Percentiles rank a stretch among this genome's conserved stretches.
Conservation (phyloP, 2,113 vertebrate species). For the Ctenomys sociabilis region DNA sequence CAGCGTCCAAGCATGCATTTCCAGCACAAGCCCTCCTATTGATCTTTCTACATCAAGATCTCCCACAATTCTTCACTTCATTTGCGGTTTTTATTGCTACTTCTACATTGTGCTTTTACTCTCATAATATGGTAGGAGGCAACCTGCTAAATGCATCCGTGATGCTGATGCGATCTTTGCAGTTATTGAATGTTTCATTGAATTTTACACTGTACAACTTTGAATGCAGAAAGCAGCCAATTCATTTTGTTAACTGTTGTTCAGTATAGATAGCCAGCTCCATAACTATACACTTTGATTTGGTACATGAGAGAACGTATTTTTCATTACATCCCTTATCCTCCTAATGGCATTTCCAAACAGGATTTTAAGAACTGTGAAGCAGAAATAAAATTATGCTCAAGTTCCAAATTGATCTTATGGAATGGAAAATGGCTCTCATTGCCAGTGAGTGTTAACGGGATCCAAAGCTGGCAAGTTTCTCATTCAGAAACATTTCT, state of each 20-base stretch:
- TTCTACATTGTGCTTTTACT: conserved; percentile 30
- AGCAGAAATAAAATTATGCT: conserved; percentile 82
- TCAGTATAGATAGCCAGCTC: conserved; percentile 74
- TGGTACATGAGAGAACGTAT: conserved; percentile 76
- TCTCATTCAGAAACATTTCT: conserved; percentile 74
- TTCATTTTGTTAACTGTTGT: conserved; percentile 80
- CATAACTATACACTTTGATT: conserved; percentile 78
- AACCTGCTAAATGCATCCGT: conserved; percentile 68
- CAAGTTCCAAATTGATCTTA: conserved; percentile 79
- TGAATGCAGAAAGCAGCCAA: conserved; percentile 71
- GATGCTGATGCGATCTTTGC: conserved; percentile 77
- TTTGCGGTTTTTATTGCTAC: conserved; percentile 41
- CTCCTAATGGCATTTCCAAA: conserved; percentile 82
- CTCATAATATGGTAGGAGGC: conserved; percentile 57
- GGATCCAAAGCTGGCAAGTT: conserved; percentile 69
- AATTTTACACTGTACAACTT: conserved; percentile 77
- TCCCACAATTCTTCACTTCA: conserved; percentile 48
- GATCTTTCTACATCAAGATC: conserved; percentile 39
- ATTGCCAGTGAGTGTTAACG: conserved; percentile 66
- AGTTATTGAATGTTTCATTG: conserved; percentile 77
- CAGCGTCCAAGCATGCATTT: conserved; percentile 23
- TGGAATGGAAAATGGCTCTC: conserved; percentile 78
- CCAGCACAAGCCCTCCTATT: not conserved
- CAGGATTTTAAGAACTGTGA: conserved; percentile 82
- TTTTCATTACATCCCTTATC: conserved; percentile 80